A percentile compares a stretch with the other conserved stretches of the same genome.
Conservation (phyloP, 1,140 invertebrate species). For the Zaprionus tsacasi region DNA sequence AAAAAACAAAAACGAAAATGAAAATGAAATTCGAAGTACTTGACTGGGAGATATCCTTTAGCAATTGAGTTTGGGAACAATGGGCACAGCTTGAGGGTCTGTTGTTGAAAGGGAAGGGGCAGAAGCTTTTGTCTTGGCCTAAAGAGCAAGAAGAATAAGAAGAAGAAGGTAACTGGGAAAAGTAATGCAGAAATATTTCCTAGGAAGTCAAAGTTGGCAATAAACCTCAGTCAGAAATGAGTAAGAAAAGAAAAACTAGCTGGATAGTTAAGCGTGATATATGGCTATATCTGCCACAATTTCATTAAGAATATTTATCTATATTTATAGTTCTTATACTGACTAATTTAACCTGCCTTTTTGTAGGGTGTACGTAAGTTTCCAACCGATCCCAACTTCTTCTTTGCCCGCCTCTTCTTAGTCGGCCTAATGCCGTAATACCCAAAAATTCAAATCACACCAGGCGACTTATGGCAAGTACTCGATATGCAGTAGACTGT, state of each 20-base stretch:
- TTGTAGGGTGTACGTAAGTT: background rate
- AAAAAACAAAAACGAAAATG: conserved; percentile 25
- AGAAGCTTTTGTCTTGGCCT: background rate
- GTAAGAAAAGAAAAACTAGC: background rate
- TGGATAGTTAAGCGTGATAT: no score
- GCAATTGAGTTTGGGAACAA: conserved; percentile 3
- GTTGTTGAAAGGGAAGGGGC: background rate
- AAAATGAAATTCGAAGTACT: conserved; percentile 12
- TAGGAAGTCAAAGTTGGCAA: no score
- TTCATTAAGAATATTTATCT: no score
- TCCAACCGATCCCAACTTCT: background rate
- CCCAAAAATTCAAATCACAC: conserved; percentile 56
- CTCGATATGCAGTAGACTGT: conserved; percentile 42
- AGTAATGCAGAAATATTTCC: no score
- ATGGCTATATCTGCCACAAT: no score
- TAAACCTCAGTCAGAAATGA: no score
- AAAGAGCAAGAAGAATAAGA: background rate
- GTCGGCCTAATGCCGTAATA: conserved; percentile 14
- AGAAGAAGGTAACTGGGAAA: no score
- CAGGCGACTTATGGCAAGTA: conserved; percentile 56
- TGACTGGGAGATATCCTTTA: conserved; percentile 40
- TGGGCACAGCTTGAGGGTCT: background rate
- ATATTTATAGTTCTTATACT: no score
- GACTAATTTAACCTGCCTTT: background rate
- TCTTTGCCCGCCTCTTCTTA: no score